Base-by-base conservation (phyloP, 1,140 invertebrate species). In the Apis cerana region DNA sequence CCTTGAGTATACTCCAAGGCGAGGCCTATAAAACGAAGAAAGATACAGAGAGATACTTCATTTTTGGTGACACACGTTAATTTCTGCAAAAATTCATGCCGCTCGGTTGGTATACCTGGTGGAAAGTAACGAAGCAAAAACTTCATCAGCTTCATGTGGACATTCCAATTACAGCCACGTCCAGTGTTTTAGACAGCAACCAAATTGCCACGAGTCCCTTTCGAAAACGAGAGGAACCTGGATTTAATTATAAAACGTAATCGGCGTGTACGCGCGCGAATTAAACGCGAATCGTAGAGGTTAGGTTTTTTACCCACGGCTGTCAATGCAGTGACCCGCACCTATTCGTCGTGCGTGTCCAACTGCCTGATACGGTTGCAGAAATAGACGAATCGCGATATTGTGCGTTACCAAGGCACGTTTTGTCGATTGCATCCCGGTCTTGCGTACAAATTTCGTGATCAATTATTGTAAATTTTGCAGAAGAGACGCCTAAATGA, bases 91-190 rank as follows among this genome's bases (percentile, higher is more conserved):
- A 64, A 3, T 43, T 9, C n/a, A 43, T 70, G 52, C 21, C 48
- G 17, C 19, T 50, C 33, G n/a, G 19, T 48, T n/a, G 79, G 56
- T 71, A 89, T 91, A 94, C 94, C 94, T 87, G 96, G 96, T 23
- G 96, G 96, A 89, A 96, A 96, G 89, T 97, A 97, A 81, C 96
- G 94, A 13, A 97, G 90, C 89, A 96, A 95, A 88, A 97, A 95
- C 92, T 96, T 96, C 56, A 95, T 92, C 61, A 96, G 91, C 91
- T 95, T 96, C 96, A 96, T 96, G 69, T 88, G 74, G 75, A 85
- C 68, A 82, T 77, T 82, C 62, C 71, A 88, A 83, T 88, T 85
- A 88, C 56, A n/a, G 59, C n/a, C 21, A 43, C 58, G 80, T 79
- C 23, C 59, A 61, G 78, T 87, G 80, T 82, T 82, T 69, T 23